Conservation (phyloP, 2,797 vertebrate species). For the Rhinichthys osculus region DNA sequence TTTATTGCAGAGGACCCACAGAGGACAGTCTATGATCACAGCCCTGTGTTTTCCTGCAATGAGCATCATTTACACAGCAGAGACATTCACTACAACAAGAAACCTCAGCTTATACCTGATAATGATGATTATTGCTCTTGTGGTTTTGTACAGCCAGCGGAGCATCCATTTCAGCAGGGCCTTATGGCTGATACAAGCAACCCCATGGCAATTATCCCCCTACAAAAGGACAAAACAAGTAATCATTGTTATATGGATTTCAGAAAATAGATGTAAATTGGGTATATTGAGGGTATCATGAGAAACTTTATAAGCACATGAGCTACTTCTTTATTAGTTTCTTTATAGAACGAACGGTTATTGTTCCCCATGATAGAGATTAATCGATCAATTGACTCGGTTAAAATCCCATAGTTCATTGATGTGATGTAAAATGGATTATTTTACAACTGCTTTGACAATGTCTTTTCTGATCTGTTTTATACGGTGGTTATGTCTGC, state of each 20-base stretch:
- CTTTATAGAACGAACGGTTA: not conserved
- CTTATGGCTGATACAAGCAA: not conserved
- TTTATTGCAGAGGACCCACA: not conserved
- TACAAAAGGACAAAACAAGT: not conserved
- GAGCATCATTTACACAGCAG: not conserved
- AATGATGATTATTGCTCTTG: conserved; percentile 33
- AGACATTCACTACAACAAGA: conserved; percentile 1
- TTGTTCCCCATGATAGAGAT: not conserved
- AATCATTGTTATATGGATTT: not conserved
- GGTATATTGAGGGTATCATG: not conserved
- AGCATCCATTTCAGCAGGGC: not conserved
- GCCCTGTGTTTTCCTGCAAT: not conserved
- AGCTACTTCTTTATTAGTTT: conserved; percentile 3
- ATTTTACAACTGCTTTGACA: not conserved
- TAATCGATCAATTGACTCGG: too few relatives aligned
- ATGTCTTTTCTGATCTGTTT: not conserved
- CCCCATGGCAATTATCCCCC: not conserved
- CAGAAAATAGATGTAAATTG: not conserved
- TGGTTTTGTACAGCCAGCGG: not conserved
- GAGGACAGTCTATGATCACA: not conserved
- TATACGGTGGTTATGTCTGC: not conserved
- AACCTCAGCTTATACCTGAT: not conserved
- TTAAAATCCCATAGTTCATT: not conserved
- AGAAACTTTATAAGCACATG: not conserved
- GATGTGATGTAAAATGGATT: not conserved